These are phyloP conservation scores for Protomyctophum bolini DNA, from an alignment of 2,113 vertebrate genomes.

Conservation along the genomic window DNA sequence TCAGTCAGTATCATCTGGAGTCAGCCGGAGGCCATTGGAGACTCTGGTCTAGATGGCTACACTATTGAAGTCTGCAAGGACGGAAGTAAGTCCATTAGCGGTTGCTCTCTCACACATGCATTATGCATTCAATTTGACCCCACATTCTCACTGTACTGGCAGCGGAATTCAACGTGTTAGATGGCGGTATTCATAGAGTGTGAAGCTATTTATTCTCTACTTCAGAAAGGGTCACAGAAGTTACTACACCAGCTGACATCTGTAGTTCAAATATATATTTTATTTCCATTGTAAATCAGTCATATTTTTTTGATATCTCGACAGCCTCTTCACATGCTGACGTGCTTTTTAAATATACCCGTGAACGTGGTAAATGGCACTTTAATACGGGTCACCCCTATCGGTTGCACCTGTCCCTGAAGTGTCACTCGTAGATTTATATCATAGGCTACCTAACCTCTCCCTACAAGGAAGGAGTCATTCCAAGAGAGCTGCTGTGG, in stretches of 20 bases:
- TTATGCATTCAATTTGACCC: neutral
- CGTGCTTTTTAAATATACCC: slow-evolving; percentile 30
- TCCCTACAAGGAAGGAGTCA: slow-evolving; percentile 76
- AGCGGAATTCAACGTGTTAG: neutral
- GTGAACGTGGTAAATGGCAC: slow-evolving; percentile 38
- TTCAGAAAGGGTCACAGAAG: neutral
- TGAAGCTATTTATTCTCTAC: neutral
- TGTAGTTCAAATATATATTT: neutral
- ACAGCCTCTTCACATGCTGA: slow-evolving; percentile 8
- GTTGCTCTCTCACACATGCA: no score
- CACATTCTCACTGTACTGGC: neutral
- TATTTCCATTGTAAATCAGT: neutral
- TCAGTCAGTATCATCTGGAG: slow-evolving; percentile 90
- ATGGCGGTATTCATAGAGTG: slow-evolving; percentile 39
- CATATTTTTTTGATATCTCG: neutral
- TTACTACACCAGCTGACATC: slow-evolving; percentile 26
- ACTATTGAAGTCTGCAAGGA: slow-evolving; percentile 87
- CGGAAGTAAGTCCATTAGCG: slow-evolving; percentile 83
- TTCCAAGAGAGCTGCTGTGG: slow-evolving; percentile 49
- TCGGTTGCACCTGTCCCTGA: slow-evolving; percentile 73
- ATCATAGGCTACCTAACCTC: slow-evolving; percentile 63
- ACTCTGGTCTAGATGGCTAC: slow-evolving; percentile 85
- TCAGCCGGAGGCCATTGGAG: slow-evolving; percentile 82
- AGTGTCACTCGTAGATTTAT: slow-evolving; percentile 70
- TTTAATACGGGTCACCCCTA: slow-evolving; percentile 60